A percentile compares a stretch with the other conserved stretches of the same genome.
These are phyloP conservation scores for Melanotaenia boesemani DNA, from an alignment of 2,797 vertebrate genomes.

Conservation along the genomic window DNA sequence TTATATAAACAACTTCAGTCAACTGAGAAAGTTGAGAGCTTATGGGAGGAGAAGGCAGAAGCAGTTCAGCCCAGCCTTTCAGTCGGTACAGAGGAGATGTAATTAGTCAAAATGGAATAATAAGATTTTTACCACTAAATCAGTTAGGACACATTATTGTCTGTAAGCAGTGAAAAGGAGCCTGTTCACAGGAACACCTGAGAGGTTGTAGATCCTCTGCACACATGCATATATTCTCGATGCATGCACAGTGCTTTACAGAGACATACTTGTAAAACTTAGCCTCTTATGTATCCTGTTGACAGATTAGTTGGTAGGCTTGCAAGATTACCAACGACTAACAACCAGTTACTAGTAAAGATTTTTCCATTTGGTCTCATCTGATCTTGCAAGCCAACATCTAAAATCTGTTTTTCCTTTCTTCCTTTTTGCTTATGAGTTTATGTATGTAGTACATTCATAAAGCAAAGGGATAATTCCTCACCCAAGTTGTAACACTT, in stretches of 20 bases:
- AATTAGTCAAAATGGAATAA: conserved; percentile 80
- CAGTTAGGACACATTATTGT: conserved; percentile 57
- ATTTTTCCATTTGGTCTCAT: neutral
- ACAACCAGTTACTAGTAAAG: neutral
- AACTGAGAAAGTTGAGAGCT: conserved; percentile 11
- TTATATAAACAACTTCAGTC: conserved; percentile 40
- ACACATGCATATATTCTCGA: neutral
- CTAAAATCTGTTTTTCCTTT: neutral
- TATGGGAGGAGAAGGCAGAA: conserved; percentile 10
- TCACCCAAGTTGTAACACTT: neutral
- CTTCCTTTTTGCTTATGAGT: neutral
- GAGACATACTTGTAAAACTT: neutral
- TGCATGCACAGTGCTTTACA: conserved; percentile 10
- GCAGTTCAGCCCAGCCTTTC: conserved; percentile 27
- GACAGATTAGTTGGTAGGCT: conserved; percentile 28
- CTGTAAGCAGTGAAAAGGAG: conserved; percentile 60
- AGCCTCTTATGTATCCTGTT: neutral
- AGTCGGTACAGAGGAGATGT: conserved; percentile 58
- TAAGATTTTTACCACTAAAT: conserved; percentile 78
- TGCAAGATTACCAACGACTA: neutral
- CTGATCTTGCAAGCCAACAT: neutral
- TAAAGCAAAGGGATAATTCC: neutral
- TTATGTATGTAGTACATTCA: neutral
- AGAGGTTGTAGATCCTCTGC: conserved; percentile 35
- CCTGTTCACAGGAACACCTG: conserved; percentile 75